Evolutionary conservation across 2,797 vertebrate genomes (phyloP).

Genomic region (Scolopax bukidnonensis): DNA sequence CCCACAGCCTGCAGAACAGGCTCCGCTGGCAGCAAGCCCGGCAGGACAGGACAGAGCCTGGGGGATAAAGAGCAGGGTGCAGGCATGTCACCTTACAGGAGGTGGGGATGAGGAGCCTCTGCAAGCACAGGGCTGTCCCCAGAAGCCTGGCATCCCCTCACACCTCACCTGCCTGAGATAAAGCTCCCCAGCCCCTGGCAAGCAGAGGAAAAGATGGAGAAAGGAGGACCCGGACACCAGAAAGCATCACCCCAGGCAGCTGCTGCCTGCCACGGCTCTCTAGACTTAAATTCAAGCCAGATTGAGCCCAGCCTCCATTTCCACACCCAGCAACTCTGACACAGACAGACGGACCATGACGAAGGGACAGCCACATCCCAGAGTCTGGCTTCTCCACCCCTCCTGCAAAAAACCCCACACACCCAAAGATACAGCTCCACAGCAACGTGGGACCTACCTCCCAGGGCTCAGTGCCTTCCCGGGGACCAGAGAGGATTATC

Average conservation of each 20-base stretch:
- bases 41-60: background rate
- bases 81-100: background rate
- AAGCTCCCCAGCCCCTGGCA: background rate
- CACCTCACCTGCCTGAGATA: background rate
- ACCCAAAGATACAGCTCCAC: background rate
- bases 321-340: conserved; percentile 22
- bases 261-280: background rate
- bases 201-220: background rate
- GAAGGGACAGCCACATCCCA: background rate
- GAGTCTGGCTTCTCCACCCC: conserved; percentile 7
- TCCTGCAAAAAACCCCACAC: background rate
- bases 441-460: background rate
- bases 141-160: background rate
- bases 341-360: background rate
- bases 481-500: accelerated
- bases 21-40: background rate
- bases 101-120: background rate
- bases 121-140: background rate
- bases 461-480: background rate
- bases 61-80: background rate
- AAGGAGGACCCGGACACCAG: background rate
- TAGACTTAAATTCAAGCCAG: background rate
- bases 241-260: background rate
- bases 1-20: conserved; percentile 30
- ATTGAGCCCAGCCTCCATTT: background rate